Evolutionary conservation across 1,140 invertebrate genomes (phyloP).

Genomic region (Leptopilina clavipes): DNA sequence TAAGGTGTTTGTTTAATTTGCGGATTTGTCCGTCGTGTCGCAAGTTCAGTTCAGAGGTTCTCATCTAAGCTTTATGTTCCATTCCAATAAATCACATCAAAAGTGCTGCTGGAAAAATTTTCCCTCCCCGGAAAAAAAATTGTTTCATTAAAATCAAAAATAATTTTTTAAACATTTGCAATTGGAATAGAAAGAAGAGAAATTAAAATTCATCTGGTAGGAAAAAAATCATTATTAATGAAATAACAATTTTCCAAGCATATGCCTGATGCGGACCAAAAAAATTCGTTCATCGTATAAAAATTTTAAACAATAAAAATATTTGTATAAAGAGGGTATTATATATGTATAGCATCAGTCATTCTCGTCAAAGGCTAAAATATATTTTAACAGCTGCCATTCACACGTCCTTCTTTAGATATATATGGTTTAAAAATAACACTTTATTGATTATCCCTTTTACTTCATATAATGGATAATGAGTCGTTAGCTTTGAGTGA

Average conservation of each 20-base stretch:
- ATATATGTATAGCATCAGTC: background rate
- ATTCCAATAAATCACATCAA: too few relatives aligned
- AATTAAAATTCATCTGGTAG: too few relatives aligned
- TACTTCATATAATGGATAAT: conserved; percentile 52
- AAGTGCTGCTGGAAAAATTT: too few relatives aligned
- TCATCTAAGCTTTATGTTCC: conserved; percentile 33
- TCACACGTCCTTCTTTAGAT: conserved; percentile 2
- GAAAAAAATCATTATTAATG: too few relatives aligned
- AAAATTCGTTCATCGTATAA: background rate
- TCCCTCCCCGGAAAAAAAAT: too few relatives aligned
- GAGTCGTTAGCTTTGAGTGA: conserved; percentile 57
- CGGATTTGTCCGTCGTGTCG: conserved; percentile 52
- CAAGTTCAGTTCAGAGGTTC: conserved; percentile 32
- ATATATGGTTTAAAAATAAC: conserved; percentile 18
- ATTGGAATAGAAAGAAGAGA: too few relatives aligned
- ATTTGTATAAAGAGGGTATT: background rate
- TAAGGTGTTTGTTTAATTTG: conserved; percentile 71
- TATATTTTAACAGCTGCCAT: conserved; percentile 19
- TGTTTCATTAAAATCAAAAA: too few relatives aligned
- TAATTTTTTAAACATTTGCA: too few relatives aligned
- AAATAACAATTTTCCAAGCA: background rate
- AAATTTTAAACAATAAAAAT: background rate
- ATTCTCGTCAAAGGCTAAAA: background rate
- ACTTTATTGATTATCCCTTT: conserved; percentile 27
- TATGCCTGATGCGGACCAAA: background rate